Evolutionary conservation across 2,797 vertebrate species (phyloP).

Genomic region (Anniella stebbinsi): DNA sequence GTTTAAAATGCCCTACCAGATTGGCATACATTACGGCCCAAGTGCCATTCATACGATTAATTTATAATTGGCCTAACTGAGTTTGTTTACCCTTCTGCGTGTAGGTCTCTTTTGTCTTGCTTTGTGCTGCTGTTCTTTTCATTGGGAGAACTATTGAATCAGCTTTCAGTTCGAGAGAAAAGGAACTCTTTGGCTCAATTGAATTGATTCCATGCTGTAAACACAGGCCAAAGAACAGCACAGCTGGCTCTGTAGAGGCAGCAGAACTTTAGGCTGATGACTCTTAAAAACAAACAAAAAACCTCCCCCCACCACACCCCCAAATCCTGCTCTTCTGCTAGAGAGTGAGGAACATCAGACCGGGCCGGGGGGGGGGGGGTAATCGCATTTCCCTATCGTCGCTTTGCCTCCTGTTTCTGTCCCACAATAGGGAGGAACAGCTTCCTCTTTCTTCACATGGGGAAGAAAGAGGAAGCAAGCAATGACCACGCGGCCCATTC

Average conservation of each 20-base stretch:
- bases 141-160: background rate
- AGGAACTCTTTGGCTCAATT: background rate
- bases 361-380: too few relatives aligned
- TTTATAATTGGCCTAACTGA: constrained; percentile 13
- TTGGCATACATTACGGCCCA: constrained; percentile 48
- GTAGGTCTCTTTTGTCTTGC: background rate
- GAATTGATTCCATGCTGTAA: rapidly evolving
- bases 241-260: background rate
- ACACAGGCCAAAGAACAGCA: background rate
- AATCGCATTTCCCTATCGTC: too few relatives aligned
- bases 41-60: constrained; percentile 50
- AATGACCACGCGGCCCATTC: too few relatives aligned
- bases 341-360: too few relatives aligned
- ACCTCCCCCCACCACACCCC: background rate
- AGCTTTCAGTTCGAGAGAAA: background rate
- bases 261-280: background rate
- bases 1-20: constrained; percentile 35
- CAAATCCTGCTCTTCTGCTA: too few relatives aligned
- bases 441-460: too few relatives aligned
- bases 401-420: too few relatives aligned
- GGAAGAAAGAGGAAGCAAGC: too few relatives aligned
- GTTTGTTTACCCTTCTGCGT: constrained; percentile 17
- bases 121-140: background rate
- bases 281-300: background rate
- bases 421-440: too few relatives aligned